Evolutionary conservation across 2,888 invertebrate species (phyloP), one percentile per base, ranked within the genome.

Genomic region (Azorinus chamasolen): DNA sequence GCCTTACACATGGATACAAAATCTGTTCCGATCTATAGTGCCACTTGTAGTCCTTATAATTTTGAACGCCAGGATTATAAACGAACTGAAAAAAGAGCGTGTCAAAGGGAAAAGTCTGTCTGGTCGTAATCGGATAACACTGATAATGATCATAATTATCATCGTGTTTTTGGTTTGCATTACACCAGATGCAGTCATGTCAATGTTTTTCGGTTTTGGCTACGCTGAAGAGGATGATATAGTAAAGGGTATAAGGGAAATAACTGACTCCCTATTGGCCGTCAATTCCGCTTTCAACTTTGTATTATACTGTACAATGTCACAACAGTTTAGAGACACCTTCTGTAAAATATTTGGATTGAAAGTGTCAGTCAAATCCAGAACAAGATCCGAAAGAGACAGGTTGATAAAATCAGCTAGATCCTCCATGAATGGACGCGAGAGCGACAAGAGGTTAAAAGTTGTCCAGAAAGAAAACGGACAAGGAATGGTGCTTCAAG

Each of bases 171-270:
- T 92, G 16, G 83, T 92, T 55, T 92, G 92, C 80, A 88, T 92
- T 50, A 90, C 90, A 51, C 93, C 93, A 0, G 93, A 93, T 70
- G 92, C 92, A 50, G 85, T 92, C 41, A 88, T 93, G 89, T 92
- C 92, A 0, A 89, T 90, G 57, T 88, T 92, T 73, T 91, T 92
- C 62, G 90, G 90, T 10, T 90, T 90, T 54, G 93, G 93, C 2
- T 93, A 93, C 76, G 86, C 85, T 14, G 92, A 93, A 45, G 91
- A 91, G 54, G 84, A 87, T 57, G 81, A 86, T 65, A 72, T 90
- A 39, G 88, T 91, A 5, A 89, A 88, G 64, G 92, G 91, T 5
- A 87, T 92, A 5, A 82, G 93, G 3, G 93, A 93, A 77, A 91
- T 93, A 37, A 92, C 92, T 0, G 93, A 93, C 77, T 87, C 89